phyloP scores from a whole-genome alignment of 1,140 invertebrate genomes.

The Trichogramma pretiosum region DNA sequence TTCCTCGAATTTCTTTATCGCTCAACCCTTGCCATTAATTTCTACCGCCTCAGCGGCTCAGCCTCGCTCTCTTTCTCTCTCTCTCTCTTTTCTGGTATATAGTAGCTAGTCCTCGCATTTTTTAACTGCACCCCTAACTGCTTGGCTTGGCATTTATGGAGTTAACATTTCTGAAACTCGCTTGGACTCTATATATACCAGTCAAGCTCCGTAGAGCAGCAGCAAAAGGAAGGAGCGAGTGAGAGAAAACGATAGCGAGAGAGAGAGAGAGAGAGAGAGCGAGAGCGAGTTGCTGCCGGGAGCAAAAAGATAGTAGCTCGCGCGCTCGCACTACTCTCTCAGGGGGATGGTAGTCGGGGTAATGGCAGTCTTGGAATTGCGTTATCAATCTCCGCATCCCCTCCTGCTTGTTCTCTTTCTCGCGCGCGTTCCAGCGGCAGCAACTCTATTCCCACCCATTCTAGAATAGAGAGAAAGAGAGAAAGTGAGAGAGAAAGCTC shows the following conservation, averaged over 20 bases:
- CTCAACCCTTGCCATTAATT: background rate
- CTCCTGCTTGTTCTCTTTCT: slow-evolving; percentile 17
- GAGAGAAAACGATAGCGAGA: slow-evolving; percentile 2
- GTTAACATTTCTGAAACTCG: slow-evolving; percentile 47
- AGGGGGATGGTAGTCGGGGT: slow-evolving; percentile 33
- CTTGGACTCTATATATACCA: background rate
- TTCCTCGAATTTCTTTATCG: background rate
- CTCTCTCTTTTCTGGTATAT: no score
- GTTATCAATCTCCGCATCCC: slow-evolving; percentile 46
- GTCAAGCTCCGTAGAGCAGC: background rate
- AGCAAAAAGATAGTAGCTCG: slow-evolving; percentile 44
- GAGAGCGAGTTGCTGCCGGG: slow-evolving; percentile 21
- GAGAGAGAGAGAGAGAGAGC: slow-evolving; percentile 6
- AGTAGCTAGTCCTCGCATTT: no score
- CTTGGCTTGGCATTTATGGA: slow-evolving; percentile 45
- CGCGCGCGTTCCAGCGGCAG: slow-evolving; percentile 27
- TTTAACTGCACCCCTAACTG: no score
- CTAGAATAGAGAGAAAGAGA: slow-evolving; percentile 9
- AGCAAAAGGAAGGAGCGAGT: slow-evolving; percentile 1
- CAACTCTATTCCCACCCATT: slow-evolving; percentile 39
- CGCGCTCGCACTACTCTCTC: slow-evolving; percentile 31
- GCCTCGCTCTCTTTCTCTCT: no score
- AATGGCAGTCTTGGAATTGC: slow-evolving; percentile 49
- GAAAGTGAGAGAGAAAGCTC: slow-evolving; percentile 24
- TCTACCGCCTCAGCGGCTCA: no score